These are phyloP conservation scores for Leptinotarsa defecta DNA, from an alignment of 1,140 invertebrate genomes.

Conservation along the genomic window DNA sequence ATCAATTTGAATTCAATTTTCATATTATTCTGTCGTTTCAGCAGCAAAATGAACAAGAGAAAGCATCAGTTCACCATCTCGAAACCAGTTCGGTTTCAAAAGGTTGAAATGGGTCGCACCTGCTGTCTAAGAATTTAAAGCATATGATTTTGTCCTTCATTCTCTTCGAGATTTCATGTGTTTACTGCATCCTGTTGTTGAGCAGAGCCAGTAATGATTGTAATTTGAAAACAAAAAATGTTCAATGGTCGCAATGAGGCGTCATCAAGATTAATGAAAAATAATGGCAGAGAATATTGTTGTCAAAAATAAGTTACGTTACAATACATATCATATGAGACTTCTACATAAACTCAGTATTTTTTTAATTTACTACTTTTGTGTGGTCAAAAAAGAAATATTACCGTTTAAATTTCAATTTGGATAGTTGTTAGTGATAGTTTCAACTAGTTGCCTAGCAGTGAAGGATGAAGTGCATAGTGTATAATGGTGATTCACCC, in stretches of 20 bases:
- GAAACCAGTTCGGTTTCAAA: slow-evolving; percentile 14
- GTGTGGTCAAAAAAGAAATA: too few relatives aligned
- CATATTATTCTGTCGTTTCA: too few relatives aligned
- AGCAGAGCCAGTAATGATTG: background rate
- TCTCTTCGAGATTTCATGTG: background rate
- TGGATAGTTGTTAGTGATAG: too few relatives aligned
- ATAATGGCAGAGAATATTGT: background rate
- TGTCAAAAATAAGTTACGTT: too few relatives aligned
- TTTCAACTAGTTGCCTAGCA: too few relatives aligned
- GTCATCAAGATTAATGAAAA: background rate
- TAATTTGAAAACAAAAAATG: background rate
- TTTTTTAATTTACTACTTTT: too few relatives aligned
- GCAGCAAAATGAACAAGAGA: background rate
- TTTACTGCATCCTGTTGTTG: background rate
- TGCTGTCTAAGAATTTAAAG: slow-evolving; percentile 13
- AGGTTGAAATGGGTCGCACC: slow-evolving; percentile 12
- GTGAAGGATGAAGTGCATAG: too few relatives aligned
- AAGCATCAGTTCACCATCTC: background rate
- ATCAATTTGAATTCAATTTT: too few relatives aligned
- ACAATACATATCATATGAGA: too few relatives aligned
- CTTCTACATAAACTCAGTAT: too few relatives aligned
- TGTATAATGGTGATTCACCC: too few relatives aligned
- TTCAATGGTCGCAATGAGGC: background rate
- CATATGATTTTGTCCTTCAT: slow-evolving; percentile 7
- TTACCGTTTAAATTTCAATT: too few relatives aligned